phyloP scores from a whole-genome alignment of 1,140 invertebrate genomes.

The Pogonognathellus flavescens region DNA sequence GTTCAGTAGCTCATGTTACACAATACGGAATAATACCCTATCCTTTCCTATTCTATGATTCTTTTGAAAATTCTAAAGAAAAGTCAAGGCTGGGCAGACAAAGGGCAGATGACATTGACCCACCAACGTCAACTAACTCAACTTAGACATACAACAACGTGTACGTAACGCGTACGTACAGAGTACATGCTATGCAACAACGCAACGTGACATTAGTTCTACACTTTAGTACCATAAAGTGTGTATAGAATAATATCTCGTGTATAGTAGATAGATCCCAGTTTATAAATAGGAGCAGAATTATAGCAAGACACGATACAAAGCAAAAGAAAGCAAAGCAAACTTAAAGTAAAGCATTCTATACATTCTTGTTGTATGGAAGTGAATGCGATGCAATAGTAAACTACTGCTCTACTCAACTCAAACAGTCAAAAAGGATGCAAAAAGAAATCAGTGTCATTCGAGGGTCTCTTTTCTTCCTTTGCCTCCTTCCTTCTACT shows the following conservation, averaged over 20 bases:
- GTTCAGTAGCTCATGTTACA: constrained; percentile 46
- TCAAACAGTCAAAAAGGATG: constrained; percentile 41
- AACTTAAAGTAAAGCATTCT: constrained; percentile 33
- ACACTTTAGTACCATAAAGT: too few relatives aligned
- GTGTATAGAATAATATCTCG: too few relatives aligned
- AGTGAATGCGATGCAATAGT: neutral
- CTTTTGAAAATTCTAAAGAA: constrained; percentile 55
- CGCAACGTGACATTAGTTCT: constrained; percentile 4
- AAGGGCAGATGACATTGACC: constrained; percentile 62
- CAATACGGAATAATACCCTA: constrained; percentile 49
- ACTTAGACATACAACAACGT: neutral
- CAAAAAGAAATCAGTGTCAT: constrained; percentile 61
- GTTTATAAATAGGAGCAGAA: too few relatives aligned
- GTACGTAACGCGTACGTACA: neutral
- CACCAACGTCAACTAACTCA: constrained; percentile 55
- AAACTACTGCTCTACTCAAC: constrained; percentile 42
- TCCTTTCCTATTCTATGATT: constrained; percentile 53
- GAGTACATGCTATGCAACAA: neutral
- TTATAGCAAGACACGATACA: neutral
- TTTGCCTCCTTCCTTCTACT: neutral
- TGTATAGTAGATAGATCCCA: too few relatives aligned
- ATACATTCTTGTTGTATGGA: constrained; percentile 34
- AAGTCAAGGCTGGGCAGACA: constrained; percentile 62
- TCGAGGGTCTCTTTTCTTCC: constrained; percentile 55
- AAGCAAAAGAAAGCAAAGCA: constrained; percentile 20